These are phyloP conservation scores for Leptura quadrifasciata DNA, from an alignment of 2,888 invertebrate genomes.

Conservation along the genomic window DNA sequence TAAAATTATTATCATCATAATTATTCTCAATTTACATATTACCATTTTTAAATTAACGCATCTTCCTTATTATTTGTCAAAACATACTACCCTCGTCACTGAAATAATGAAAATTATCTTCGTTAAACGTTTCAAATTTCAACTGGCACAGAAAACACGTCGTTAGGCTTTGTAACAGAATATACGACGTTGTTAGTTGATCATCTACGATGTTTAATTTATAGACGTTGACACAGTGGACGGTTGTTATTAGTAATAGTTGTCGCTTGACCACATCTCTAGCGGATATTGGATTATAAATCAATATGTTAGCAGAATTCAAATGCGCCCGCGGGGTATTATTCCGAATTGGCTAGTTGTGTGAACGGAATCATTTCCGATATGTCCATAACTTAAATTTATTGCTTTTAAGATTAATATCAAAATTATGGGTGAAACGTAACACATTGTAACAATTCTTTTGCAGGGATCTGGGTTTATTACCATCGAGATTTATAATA, in stretches of 20 bases:
- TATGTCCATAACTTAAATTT: constrained; percentile 46
- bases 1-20: too few relatives aligned
- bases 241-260: constrained; percentile 41
- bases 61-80: too few relatives aligned
- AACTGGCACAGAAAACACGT: not conserved
- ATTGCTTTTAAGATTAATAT: constrained; percentile 46
- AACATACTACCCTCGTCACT: too few relatives aligned
- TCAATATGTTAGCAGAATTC: constrained; percentile 49
- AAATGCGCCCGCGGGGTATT: constrained; percentile 44
- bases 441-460: constrained; percentile 25
- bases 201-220: not conserved
- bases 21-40: too few relatives aligned
- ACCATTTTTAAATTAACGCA: too few relatives aligned
- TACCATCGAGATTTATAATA: not conserved
- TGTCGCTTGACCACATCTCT: constrained; percentile 35
- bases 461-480: not conserved
- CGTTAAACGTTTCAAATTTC: too few relatives aligned
- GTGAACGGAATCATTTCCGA: constrained; percentile 50
- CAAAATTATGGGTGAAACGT: constrained; percentile 17
- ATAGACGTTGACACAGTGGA: constrained; percentile 1
- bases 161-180: not conserved
- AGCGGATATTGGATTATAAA: constrained; percentile 44
- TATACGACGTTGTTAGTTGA: not conserved
- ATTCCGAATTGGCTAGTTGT: constrained; percentile 49
- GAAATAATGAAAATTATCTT: too few relatives aligned